Percentiles rank a stretch among this genome's conserved stretches.
Conservation (phyloP, 1,140 invertebrate species). For the Phymastichus coffea region DNA sequence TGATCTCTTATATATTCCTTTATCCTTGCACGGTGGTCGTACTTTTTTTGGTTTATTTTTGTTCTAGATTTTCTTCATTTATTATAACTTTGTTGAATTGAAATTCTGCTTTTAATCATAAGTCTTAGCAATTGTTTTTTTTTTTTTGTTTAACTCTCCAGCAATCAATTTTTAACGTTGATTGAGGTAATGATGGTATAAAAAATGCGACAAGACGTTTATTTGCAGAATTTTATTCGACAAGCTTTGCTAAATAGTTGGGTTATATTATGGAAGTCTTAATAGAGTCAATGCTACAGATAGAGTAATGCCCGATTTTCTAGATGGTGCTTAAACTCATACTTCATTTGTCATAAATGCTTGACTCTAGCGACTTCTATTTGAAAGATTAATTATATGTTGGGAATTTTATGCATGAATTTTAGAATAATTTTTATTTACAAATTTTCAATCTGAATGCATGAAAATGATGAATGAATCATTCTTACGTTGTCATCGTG, state of each 20-base stretch:
- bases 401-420: conserved; percentile 18
- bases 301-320: not conserved
- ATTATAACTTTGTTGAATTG: conserved; percentile 7
- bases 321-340: not conserved
- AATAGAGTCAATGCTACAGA: not conserved
- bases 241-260: conserved; percentile 17
- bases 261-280: not conserved
- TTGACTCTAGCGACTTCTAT: conserved; percentile 15
- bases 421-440: conserved; percentile 4
- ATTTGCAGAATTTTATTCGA: conserved; percentile 14
- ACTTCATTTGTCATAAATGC: conserved; percentile 1
- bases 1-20: conserved; percentile 49
- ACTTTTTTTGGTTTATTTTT: conserved; percentile 44
- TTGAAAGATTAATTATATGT: not conserved
- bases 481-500: no score
- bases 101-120: conserved; percentile 15
- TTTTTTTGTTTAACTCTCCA: no score
- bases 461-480: conserved; percentile 1
- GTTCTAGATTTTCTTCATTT: conserved; percentile 29
- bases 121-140: no score
- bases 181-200: no score
- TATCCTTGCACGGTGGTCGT: conserved; percentile 52
- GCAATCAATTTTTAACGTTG: no score
- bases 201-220: no score
- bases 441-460: not conserved